Conservation (phyloP, 2,888 invertebrate species). For the Brachyptera risi region DNA sequence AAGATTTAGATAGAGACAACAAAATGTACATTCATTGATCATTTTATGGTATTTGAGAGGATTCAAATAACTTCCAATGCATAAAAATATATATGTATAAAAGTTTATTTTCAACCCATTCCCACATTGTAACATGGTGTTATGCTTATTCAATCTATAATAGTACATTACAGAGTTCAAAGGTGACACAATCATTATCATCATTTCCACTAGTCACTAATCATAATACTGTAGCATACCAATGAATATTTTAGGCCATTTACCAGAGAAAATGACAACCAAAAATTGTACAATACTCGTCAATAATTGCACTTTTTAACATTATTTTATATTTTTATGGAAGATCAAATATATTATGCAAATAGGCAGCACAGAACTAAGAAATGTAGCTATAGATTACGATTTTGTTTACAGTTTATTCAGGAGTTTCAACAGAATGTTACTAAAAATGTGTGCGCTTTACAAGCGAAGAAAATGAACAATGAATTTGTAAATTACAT, state of each 20-base stretch:
- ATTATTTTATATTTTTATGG: conserved; percentile 22
- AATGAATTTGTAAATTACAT: not conserved
- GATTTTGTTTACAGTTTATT: too few species aligned
- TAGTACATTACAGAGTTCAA: not conserved
- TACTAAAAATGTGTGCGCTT: too few species aligned
- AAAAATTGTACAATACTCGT: not conserved
- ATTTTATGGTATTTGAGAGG: too few species aligned
- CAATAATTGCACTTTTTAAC: conserved; percentile 26
- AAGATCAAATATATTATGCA: conserved; percentile 22
- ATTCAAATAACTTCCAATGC: too few species aligned
- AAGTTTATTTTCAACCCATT: conserved; percentile 20
- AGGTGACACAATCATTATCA: too few species aligned
- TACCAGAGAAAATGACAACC: conserved; percentile 17
- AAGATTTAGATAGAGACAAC: too few species aligned
- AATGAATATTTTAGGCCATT: conserved; percentile 28
- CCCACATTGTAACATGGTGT: conserved; percentile 21
- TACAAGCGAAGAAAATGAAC: too few species aligned
- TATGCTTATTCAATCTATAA: conserved; percentile 6
- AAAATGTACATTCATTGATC: too few species aligned
- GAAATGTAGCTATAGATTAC: too few species aligned
- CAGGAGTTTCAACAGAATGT: too few species aligned
- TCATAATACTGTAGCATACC: conserved; percentile 31
- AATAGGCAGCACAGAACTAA: too few species aligned
- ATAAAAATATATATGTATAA: conserved; percentile 8
- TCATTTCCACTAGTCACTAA: not conserved